Percentiles rank a stretch among this genome's conserved stretches.
These are phyloP conservation scores for Enteromius fasciolatus DNA, from an alignment of 2,797 vertebrate species.

Conservation along the genomic window DNA sequence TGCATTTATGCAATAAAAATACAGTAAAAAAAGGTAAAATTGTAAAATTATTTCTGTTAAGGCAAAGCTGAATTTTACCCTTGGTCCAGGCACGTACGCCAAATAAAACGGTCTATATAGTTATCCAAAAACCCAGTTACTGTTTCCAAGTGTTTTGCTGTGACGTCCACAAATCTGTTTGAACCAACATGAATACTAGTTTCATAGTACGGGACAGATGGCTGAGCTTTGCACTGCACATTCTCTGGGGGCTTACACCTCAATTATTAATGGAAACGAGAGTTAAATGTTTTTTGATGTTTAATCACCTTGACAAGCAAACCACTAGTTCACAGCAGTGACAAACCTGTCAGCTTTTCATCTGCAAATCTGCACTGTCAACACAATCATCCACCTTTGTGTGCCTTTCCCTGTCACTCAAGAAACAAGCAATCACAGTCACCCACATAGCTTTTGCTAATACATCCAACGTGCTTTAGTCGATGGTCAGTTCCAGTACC, in stretches of 20 bases:
- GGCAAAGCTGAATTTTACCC: no score
- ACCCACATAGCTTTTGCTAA: background rate
- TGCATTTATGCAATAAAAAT: no score
- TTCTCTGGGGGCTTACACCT: constrained; percentile 30
- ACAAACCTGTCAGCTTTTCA: constrained; percentile 33
- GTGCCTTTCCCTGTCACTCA: constrained; percentile 1
- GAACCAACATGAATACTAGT: constrained; percentile 39
- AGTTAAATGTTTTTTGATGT: constrained; percentile 53
- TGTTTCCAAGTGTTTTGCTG: background rate
- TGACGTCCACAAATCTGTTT: background rate
- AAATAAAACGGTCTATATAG: background rate
- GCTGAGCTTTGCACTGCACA: constrained; percentile 19
- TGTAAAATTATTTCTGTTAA: no score
- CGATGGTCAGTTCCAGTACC: constrained; percentile 14
- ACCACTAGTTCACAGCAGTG: constrained; percentile 17
- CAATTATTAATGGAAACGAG: constrained; percentile 53
- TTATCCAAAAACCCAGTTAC: background rate
- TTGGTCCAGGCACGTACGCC: no score
- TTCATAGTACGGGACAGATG: constrained; percentile 38
- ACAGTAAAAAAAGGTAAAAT: no score
- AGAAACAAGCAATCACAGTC: constrained; percentile 1
- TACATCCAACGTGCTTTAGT: background rate
- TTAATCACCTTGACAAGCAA: constrained; percentile 51
- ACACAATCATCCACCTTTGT: constrained; percentile 28
- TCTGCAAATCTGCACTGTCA: constrained; percentile 40